Evolutionary conservation across 1,140 invertebrate species (phyloP).

Genomic region (Euwallacea similis): DNA sequence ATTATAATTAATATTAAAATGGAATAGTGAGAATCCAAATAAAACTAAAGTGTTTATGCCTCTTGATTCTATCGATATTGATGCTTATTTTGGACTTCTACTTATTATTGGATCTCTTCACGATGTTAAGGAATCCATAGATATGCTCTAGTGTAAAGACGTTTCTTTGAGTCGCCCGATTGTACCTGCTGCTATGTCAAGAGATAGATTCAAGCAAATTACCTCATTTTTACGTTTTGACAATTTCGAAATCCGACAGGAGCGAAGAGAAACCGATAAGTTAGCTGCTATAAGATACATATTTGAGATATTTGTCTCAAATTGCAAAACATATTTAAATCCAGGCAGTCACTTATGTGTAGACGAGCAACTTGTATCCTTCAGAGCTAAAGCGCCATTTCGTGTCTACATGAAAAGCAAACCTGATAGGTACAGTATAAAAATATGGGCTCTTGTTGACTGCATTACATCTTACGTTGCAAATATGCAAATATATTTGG

Average conservation of each 20-base stretch:
- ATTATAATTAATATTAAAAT: too few relatives aligned
- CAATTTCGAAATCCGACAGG: not conserved
- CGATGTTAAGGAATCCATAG: too few relatives aligned
- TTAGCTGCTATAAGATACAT: not conserved
- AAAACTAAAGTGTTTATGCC: too few relatives aligned
- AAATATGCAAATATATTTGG: not conserved
- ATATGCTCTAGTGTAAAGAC: not conserved
- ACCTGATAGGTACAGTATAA: not conserved
- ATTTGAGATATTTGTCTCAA: not conserved
- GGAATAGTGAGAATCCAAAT: too few relatives aligned
- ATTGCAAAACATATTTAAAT: not conserved
- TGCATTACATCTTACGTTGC: not conserved
- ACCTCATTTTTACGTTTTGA: not conserved
- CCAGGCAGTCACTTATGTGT: not conserved
- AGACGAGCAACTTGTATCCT: not conserved
- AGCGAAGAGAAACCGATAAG: not conserved
- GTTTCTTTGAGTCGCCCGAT: not conserved
- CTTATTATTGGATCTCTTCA: too few relatives aligned
- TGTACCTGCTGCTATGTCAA: not conserved
- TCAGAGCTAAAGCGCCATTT: not conserved
- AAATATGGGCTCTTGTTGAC: not conserved
- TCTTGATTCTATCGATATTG: too few relatives aligned
- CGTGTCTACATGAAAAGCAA: not conserved
- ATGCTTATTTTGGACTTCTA: too few relatives aligned
- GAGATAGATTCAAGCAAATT: conserved; percentile 1